Conservation (phyloP, 1,140 invertebrate species). For the Trinorchestia longiramus region DNA sequence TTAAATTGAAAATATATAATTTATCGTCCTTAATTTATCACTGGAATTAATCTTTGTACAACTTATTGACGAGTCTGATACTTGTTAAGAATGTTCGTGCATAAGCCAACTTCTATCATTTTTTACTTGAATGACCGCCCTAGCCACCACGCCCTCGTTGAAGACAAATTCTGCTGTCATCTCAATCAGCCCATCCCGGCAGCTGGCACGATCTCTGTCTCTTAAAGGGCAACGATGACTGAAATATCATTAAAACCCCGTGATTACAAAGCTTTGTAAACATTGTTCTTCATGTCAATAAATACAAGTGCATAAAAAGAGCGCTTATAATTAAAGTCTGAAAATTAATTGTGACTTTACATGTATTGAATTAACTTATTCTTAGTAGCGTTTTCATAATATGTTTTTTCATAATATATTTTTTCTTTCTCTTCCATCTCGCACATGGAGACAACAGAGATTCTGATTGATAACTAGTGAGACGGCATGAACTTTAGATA, state of each 20-base stretch:
- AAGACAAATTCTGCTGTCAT: conserved; percentile 42
- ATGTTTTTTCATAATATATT: background rate
- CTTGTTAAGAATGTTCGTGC: background rate
- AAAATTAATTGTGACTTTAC: background rate
- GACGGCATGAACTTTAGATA: background rate
- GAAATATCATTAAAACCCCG: conserved; percentile 31
- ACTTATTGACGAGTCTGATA: background rate
- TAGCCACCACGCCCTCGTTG: conserved; percentile 24
- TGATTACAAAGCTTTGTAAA: conserved; percentile 26
- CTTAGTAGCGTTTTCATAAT: background rate
- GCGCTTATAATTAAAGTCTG: background rate
- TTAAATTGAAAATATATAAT: background rate
- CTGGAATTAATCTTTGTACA: background rate
- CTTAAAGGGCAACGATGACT: conserved; percentile 28
- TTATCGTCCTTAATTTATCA: background rate
- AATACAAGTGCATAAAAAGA: background rate
- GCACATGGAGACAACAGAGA: background rate
- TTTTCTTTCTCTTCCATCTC: background rate
- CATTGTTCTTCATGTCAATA: background rate
- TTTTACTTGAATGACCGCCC: background rate
- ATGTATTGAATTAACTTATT: background rate
- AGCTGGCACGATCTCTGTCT: conserved; percentile 13
- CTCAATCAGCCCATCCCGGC: conserved; percentile 29
- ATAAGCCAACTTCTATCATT: background rate
- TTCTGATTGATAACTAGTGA: background rate